phyloP scores from a whole-genome alignment of 2,113 vertebrate species.

The Mellivora capensis region DNA sequence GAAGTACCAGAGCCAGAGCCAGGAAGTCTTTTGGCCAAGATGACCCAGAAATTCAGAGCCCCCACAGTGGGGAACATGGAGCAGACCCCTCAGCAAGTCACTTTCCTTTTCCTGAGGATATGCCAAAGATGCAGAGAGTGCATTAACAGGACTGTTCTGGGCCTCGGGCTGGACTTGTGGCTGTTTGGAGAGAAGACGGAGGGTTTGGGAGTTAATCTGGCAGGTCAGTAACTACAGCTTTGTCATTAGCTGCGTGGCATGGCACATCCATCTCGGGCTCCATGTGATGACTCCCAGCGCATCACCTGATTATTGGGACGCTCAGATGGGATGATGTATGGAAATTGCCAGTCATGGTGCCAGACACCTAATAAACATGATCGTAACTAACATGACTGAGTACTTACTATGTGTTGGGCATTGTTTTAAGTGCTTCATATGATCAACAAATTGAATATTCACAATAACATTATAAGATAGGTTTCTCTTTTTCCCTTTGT shows the following conservation, averaged over 20 bases:
- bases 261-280: background rate
- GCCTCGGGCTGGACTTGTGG: background rate
- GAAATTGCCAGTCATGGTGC: background rate
- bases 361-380: background rate
- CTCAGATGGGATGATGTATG: background rate
- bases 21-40: background rate
- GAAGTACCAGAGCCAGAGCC: too few species aligned
- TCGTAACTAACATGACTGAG: background rate
- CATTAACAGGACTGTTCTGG: background rate
- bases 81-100: background rate
- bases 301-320: background rate
- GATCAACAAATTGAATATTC: background rate
- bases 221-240: background rate
- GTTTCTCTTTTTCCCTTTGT: background rate
- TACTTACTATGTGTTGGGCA: background rate
- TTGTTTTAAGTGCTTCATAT: background rate
- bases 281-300: background rate
- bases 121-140: background rate
- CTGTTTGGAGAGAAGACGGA: background rate
- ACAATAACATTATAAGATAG: background rate
- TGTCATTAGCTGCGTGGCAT: fast-evolving
- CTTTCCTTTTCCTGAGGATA: background rate
- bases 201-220: background rate
- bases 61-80: background rate
- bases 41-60: background rate